Evolutionary conservation across 2,888 invertebrate genomes (phyloP), one percentile per base, ranked within the genome.

Genomic region (Hipparchia sbordonii): DNA sequence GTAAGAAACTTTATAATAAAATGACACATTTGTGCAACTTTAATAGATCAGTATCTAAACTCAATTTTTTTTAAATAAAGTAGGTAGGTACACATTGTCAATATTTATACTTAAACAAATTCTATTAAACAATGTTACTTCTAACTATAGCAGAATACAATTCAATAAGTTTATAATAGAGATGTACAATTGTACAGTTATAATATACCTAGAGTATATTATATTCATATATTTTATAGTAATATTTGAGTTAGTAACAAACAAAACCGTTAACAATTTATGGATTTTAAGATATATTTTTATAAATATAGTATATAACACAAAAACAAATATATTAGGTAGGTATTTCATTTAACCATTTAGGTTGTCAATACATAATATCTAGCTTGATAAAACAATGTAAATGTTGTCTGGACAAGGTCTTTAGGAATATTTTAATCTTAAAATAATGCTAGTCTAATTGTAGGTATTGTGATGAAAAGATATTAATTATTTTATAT

Each of bases 21-120:
- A 39, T 39, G 81, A 81, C 80, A 83, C 76, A 79, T 84, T 60
- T 85, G 85, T 87, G 86, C 85, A 84, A 59, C 59, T 59, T 54
- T 70, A 56, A 54, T 66, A 68, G 33, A 63, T 57, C 51, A 72
- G 45, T 68, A 54, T 60, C 10, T 69, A 69, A 61, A 63, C 51
- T 66, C 59, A 57, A 67, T 48, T 63, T 51, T 39, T 61, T 62
- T 54, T 51, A n/a, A 52, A 63, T 67, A n/a, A 72, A 72, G 33
- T 56, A 63, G 7, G 7, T 48, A 23, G 23, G 23, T 23, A 23
- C 23, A 48, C 48, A 39, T 8, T 48, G 6, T 72, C 8, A 67
- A 10, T 57, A 65, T 62, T 61, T 67, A 4, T 39, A 39, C 23
- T 23, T 56, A 63, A 63, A 72, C 54, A 66, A 67, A 73, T 52